A percentile compares a stretch with the other conserved stretches of the same genome.
phyloP scores from a whole-genome alignment of 2,888 invertebrate genomes.

The Cosmia pyralina region DNA sequence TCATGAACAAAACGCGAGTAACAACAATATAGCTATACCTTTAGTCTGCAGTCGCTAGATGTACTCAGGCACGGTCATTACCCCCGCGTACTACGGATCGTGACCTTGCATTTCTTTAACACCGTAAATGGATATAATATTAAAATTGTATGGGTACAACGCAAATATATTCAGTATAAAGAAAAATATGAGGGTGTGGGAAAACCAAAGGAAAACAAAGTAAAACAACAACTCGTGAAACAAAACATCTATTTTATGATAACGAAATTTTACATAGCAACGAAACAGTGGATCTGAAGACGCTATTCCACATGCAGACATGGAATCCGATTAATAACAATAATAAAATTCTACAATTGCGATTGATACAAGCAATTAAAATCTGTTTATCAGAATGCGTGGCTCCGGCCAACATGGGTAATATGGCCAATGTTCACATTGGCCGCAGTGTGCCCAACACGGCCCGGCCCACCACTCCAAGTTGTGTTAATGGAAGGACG shows the following conservation, averaged over 20 bases:
- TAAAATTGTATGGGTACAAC: conserved; percentile 44
- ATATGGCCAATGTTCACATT: conserved; percentile 21
- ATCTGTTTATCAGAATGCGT: conserved; percentile 33
- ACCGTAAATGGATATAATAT: conserved; percentile 53
- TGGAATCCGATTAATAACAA: not conserved
- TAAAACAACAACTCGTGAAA: conserved; percentile 2
- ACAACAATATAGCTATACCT: conserved; percentile 14
- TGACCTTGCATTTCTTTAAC: conserved; percentile 67
- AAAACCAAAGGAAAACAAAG: conserved; percentile 27
- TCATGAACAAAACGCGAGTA: conserved; percentile 10
- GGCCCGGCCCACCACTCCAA: conserved; percentile 35
- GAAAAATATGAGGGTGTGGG: conserved; percentile 22
- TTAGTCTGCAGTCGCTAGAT: conserved; percentile 37
- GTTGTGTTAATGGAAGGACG: conserved; percentile 62
- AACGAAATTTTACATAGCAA: not conserved
- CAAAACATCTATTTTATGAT: not conserved
- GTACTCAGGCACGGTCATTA: conserved; percentile 47
- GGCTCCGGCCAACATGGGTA: conserved; percentile 12
- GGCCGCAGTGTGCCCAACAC: conserved; percentile 37
- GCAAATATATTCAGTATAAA: conserved; percentile 37
- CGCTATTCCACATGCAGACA: conserved; percentile 12
- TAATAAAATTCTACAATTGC: conserved; percentile 1
- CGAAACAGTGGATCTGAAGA: not conserved
- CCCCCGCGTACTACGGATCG: conserved; percentile 52
- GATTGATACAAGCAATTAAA: conserved; percentile 35